Base-by-base conservation (phyloP, 2,888 invertebrate genomes). In the Scaeva pyrastri region DNA sequence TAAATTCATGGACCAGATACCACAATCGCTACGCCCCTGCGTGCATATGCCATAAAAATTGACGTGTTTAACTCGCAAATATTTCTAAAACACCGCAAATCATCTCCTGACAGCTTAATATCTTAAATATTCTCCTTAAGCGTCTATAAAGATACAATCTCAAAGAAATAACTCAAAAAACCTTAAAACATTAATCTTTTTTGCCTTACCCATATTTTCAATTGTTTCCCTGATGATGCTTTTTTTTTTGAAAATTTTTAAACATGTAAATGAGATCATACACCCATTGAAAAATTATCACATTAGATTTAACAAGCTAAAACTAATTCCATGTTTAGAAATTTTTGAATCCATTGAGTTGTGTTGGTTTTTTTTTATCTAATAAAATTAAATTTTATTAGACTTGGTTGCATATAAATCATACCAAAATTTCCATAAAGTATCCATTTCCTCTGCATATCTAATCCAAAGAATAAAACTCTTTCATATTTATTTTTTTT, bases 401-500 rank as follows among this genome's bases (percentile, higher is more conserved):
- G 6, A 48, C 26, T 26, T 45, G 2, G 31, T 31, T 66, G 66
- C 36, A 66, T 48, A 66, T 66, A 66, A 66, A 66, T 66, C 66
- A 66, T 48, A 62, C 0, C 10, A 19, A 58, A 43, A 66, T 66
- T 48, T 66, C 66, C 66, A 66, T 66, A 66, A 66, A 66, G 45
- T 48, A 2, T 36, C 31, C 31, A 66, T 48, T 45, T 48, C 16
- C 62, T 26, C 5, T 64, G 19, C 0, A 21, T 14, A 11, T 55
- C 14, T 7, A 11, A 31, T 31, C 31, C 8, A 31, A 31, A 31
- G 12, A 58, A 11, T 12, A n/a, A 14, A 21, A 52, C 21, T 23
- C 12, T 10, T 52, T 7, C 2, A 8, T n/a, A 3, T 39, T 21
- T n/a, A n/a, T n/a, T n/a, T n/a, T n/a, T n/a, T n/a, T n/a, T n/a